Evolutionary conservation across 2,888 invertebrate genomes (phyloP), one percentile per base, ranked within the genome.

Genomic region (Nymphalis polychloros): DNA sequence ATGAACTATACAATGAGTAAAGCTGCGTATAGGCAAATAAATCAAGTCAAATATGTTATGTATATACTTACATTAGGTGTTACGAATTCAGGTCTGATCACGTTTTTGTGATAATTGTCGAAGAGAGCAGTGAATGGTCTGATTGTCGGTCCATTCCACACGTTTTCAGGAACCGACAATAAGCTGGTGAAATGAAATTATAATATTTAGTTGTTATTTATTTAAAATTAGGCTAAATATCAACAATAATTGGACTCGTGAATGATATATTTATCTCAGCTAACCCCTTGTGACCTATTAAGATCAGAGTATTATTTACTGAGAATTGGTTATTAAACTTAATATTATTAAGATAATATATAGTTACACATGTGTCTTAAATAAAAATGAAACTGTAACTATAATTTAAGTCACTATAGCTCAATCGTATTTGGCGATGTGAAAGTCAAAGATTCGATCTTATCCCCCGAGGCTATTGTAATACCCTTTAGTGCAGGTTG

Each of bases 51-150:
- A 16, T 16, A 52, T 23, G n/a, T n/a, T n/a, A 13, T 23, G 5
- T 10, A 10, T 10, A 10, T 47, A 88, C 92, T 90, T 73, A 92
- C 92, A 77, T 81, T 88, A 10, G 94, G 90, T 48, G 95, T 95
- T 63, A 95, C 93, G 75, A 95, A 93, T 85, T 97, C 97, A 67
- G 94, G 93, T 60, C 93, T 91, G 63, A 93, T 93, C 19, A 94
- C 93, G 75, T 95, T 94, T 69, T 95, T 93, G 77, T 96, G 94
- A 86, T 97, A 97, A 85, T 97, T 97, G 84, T 97, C 95, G 84
- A 96, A 95, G 55, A 97, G 93, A 20, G 92, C 90, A 60, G 94
- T 88, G 62, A 97, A 93, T 66, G 95, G 95, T 64, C 93, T 91
- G 72, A 97, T 95, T 5, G 96, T 96, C 1, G 95, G 93, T 8